Percentiles rank a stretch among this genome's conserved stretches.
These are phyloP conservation scores for Lordiphosa clarofinis DNA, from an alignment of 1,140 invertebrate genomes.

Conservation along the genomic window DNA sequence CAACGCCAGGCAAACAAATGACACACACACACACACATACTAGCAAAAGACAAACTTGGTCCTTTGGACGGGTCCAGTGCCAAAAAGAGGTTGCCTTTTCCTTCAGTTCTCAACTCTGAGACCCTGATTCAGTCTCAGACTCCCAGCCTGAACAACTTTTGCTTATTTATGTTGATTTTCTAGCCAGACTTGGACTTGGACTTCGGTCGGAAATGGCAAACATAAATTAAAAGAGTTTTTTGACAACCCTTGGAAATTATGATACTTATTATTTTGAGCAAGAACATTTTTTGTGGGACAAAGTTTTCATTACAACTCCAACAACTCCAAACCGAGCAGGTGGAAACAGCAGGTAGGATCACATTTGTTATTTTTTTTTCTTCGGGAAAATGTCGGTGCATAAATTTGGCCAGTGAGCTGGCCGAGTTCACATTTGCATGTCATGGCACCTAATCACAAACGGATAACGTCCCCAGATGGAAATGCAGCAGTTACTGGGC, in stretches of 20 bases:
- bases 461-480: constrained; percentile 62
- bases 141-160: constrained; percentile 48
- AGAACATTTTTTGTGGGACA: constrained; percentile 5
- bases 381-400: constrained; percentile 33
- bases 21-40: constrained; percentile 24
- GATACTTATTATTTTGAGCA: constrained; percentile 76
- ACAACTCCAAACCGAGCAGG: constrained; percentile 20
- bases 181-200: constrained; percentile 57
- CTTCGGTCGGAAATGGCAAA: constrained; percentile 68
- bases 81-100: constrained; percentile 12
- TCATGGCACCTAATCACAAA: constrained; percentile 74
- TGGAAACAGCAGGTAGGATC: constrained; percentile 40
- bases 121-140: constrained; percentile 1
- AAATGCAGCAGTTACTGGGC: constrained; percentile 10
- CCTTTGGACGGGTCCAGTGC: constrained; percentile 35
- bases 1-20: constrained; percentile 36
- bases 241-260: constrained; percentile 76
- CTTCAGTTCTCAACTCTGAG: not conserved
- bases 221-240: constrained; percentile 77
- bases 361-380: constrained; percentile 38
- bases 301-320: constrained; percentile 54
- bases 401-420: constrained; percentile 42
- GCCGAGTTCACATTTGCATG: constrained; percentile 67
- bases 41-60: constrained; percentile 65
- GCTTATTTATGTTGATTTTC: constrained; percentile 76